phyloP scores from a whole-genome alignment of 2,797 vertebrate species.

The Pterois miles region DNA sequence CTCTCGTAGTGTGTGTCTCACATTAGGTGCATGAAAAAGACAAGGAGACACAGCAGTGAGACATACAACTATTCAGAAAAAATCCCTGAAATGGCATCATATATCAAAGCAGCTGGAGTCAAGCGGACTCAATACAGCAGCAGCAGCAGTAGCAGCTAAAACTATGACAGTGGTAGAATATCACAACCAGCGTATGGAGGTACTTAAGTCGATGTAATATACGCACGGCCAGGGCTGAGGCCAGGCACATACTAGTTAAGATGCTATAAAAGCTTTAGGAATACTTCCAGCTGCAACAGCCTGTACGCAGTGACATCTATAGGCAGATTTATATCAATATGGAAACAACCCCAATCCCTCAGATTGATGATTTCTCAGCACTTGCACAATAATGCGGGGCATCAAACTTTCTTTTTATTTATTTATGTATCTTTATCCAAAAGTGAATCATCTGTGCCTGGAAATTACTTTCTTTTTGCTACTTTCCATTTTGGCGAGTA shows the following conservation, averaged over 20 bases:
- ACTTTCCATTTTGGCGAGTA: slow-evolving; percentile 36
- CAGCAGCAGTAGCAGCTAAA: slow-evolving; percentile 51
- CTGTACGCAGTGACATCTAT: slow-evolving; percentile 5
- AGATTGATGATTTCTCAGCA: slow-evolving; percentile 27
- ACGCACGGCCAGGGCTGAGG: slow-evolving; percentile 27
- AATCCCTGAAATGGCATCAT: slow-evolving; percentile 41
- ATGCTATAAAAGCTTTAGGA: slow-evolving; percentile 34
- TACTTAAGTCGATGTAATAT: slow-evolving; percentile 53
- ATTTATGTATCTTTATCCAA: slow-evolving; percentile 1
- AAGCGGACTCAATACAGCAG: slow-evolving; percentile 43
- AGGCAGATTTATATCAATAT: slow-evolving; percentile 22
- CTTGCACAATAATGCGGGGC: slow-evolving; percentile 16
- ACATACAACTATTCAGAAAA: slow-evolving; percentile 41
- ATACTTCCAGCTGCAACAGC: slow-evolving; percentile 26
- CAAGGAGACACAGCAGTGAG: slow-evolving; percentile 50
- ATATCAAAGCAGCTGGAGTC: slow-evolving; percentile 63
- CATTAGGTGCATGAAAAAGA: slow-evolving; percentile 29
- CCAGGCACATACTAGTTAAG: slow-evolving; percentile 9
- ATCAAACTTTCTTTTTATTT: background rate
- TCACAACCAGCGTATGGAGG: slow-evolving; percentile 59
- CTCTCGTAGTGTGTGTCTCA: no score
- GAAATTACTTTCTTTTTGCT: background rate
- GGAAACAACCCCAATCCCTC: slow-evolving; percentile 17
- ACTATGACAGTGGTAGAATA: slow-evolving; percentile 59
- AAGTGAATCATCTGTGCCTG: slow-evolving; percentile 8